Base-by-base conservation (phyloP, 2,797 vertebrate species). In the Coreius guichenoti region DNA sequence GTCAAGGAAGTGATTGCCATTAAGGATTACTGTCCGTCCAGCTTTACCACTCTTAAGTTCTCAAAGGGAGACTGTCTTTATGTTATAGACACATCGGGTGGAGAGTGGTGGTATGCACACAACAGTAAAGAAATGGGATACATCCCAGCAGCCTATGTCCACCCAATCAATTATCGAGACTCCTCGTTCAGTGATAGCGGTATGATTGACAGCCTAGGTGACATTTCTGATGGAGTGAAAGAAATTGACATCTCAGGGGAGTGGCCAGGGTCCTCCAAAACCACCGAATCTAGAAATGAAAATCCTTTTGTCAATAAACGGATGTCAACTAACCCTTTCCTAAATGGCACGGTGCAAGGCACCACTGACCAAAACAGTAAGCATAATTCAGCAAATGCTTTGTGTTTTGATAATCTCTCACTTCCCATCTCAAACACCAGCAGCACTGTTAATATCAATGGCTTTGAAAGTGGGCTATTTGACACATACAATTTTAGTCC, bases 61-160 rank as follows among this genome's bases (percentile, higher is more conserved):
- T 97, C 96, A 65, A 99, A 99, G 89, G 98, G 98, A 0, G 98
- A 99, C 92, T 96, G 93, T 58, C 96, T 99, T 4, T 99, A 97
- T 2, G 98, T 99, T 82, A 90, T 99, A 89, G 98, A 99, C 92
- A 95, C 97, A 0, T 97, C 98, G 0, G 97, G 97, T 13, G 96
- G 96, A 0, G 98, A 99, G 88, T 99, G 98, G 98, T 99, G 98
- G 98, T 99, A 99, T 0, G 98, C 98, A 3, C 98, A 99, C 93
- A 99, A 99, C 92, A 98, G 97, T 91, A 99, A 96, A 0, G 98
- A 99, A 90, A 99, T 99, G 97, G 98, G 98, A 7, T 99, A 99
- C 90, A 99, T 99, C 89, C 98, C 98, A 0, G 96, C 98, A 4
- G 96, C 98, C 8, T 97, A 99, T 0, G 98, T 99, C 74, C 94